These are phyloP conservation scores for Morpho helenor DNA, from an alignment of 2,888 invertebrate species.

Conservation along the genomic window DNA sequence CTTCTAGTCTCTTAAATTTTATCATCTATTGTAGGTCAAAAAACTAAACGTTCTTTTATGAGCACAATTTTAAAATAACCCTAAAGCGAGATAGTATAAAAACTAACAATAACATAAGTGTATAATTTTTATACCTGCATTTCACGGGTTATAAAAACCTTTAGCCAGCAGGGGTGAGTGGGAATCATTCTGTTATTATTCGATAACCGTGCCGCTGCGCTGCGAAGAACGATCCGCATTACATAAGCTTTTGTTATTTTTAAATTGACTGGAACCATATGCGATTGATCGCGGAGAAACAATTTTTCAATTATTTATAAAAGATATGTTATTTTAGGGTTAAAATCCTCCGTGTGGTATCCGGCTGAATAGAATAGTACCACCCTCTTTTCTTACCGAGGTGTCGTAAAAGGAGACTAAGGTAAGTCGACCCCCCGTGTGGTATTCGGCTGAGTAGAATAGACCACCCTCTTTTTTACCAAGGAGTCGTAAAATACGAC, in stretches of 20 bases:
- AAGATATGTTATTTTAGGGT: conserved; percentile 8
- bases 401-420: no score
- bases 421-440: no score
- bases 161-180: conserved; percentile 49
- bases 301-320: conserved; percentile 10
- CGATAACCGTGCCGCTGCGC: conserved; percentile 54
- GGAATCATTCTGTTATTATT: conserved; percentile 59
- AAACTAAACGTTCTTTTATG: conserved; percentile 15
- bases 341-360: background rate
- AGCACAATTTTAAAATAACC: conserved; percentile 21
- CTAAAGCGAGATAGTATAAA: conserved; percentile 23
- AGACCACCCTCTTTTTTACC: no score
- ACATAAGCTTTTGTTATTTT: conserved; percentile 58
- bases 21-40: conserved; percentile 10
- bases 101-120: conserved; percentile 32
- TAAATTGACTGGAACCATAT: conserved; percentile 54
- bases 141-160: conserved; percentile 61
- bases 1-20: background rate
- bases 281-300: conserved; percentile 33
- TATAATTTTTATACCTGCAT: conserved; percentile 52
- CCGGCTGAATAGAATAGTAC: no score
- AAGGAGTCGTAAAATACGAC: no score
- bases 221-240: conserved; percentile 46
- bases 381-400: no score
- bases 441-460: no score